Conservation (phyloP, 1,140 invertebrate species). For the Maconellicoccus hirsutus region DNA sequence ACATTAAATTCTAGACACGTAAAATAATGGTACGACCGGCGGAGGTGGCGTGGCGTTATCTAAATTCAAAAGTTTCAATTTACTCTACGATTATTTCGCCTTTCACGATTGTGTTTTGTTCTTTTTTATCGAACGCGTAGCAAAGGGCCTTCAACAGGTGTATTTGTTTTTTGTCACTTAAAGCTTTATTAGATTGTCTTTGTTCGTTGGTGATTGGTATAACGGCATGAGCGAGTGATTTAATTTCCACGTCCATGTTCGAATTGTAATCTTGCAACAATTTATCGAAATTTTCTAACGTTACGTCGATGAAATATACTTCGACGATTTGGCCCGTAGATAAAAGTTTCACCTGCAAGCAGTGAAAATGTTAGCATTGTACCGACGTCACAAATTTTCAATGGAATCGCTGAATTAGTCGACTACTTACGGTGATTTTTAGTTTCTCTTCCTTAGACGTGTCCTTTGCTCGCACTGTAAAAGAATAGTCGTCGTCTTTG, state of each 20-base stretch:
- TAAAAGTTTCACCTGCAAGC: neutral
- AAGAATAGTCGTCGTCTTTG: neutral
- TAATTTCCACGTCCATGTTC: neutral
- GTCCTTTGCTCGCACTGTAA: neutral
- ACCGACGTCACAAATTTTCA: too few species aligned
- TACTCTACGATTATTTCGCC: neutral
- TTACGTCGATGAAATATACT: neutral
- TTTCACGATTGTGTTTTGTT: neutral
- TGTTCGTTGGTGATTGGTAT: neutral
- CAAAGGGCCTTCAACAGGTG: neutral
- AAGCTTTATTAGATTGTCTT: neutral
- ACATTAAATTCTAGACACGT: neutral
- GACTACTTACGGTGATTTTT: neutral
- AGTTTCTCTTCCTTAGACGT: neutral
- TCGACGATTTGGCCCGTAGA: neutral
- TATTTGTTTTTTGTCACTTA: neutral
- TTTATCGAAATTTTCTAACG: neutral
- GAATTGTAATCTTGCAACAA: neutral
- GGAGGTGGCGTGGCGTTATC: too few species aligned
- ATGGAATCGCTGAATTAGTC: too few species aligned
- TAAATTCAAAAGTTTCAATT: neutral
- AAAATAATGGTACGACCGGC: too few species aligned
- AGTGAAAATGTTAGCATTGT: too few species aligned
- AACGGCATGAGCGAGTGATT: neutral
- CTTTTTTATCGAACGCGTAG: neutral